Base-by-base conservation (phyloP, 1,140 invertebrate genomes). In the Aethina tumida region DNA sequence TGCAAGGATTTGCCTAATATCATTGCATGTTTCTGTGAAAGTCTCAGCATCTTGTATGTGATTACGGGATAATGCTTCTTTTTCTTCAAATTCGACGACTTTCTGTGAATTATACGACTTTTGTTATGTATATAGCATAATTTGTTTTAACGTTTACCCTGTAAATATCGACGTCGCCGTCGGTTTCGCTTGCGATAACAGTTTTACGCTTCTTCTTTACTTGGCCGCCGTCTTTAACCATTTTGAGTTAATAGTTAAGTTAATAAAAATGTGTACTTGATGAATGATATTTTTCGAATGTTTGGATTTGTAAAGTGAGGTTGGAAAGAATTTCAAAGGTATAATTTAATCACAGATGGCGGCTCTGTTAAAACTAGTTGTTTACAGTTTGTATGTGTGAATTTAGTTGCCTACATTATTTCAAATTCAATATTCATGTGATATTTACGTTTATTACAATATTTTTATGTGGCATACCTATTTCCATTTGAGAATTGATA, bases 21-120 rank as follows among this genome's bases (percentile, higher is more conserved):
- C 69, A 47, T 76, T 65, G 56, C 81, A 84, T 12, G 74, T 75
- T 33, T 73, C 64, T 35, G 76, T 70, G 52, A 81, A 86, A n/a
- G 72, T 62, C 40, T 68, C 55, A 2, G 77, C 70, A 68, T 86
- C 84, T 49, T 72, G 68, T 8, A 76, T 72, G 5, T 75, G 68
- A 29, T 76, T 68, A 42, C 81, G 60, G 26, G 66, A 56, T 20
- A 71, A 60, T 20, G 81, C 78, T 65, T 86, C 81, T 35, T 75
- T 66, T 59, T 86, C 83, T 63, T 89, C 85, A 46, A 70, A 75
- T 39, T 69, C 67, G 28, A 78, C 71, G 26, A 78, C 76, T 55
- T 65, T 71, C 76, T 81, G 43, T 5, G 13, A 6, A 10, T 19
- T 22, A 27, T 14, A 25, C 2, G 9, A 21, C 9, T 17, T 41